phyloP scores from a whole-genome alignment of 92 coral and sea anemone species.

The Montipora capitata region DNA sequence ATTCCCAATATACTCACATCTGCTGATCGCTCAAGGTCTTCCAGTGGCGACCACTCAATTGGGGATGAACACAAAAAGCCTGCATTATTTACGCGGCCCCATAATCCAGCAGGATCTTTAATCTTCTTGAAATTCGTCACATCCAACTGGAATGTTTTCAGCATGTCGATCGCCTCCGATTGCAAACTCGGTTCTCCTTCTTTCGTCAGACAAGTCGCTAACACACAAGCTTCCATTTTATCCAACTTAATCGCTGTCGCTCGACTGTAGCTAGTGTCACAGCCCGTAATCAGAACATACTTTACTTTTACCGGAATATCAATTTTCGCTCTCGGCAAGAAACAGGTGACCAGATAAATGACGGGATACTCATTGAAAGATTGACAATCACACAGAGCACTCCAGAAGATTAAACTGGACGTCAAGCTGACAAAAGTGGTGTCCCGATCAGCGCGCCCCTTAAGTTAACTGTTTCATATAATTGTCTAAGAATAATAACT shows the following conservation, averaged over 20 bases:
- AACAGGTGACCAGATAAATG: neutral
- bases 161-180: constrained; percentile 62
- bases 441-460: too few species aligned
- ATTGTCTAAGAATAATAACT: too few species aligned
- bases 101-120: constrained; percentile 63
- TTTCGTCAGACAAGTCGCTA: too few species aligned
- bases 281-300: constrained; percentile 86
- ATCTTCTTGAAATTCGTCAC: constrained; percentile 34
- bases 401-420: too few species aligned
- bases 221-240: too few species aligned
- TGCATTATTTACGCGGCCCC: constrained; percentile 83
- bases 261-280: constrained; percentile 45
- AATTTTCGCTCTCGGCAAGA: constrained; percentile 9
- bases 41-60: constrained; percentile 52
- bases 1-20: too few species aligned
- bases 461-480: too few species aligned
- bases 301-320: constrained; percentile 18
- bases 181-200: constrained; percentile 37
- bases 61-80: constrained; percentile 49
- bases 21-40: too few species aligned
- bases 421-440: too few species aligned
- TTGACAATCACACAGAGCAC: neutral
- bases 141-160: too few species aligned
- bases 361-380: constrained; percentile 7
- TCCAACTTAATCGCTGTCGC: too few species aligned